Base-by-base conservation (phyloP, 2,797 vertebrate genomes). In the Columba guinea region DNA sequence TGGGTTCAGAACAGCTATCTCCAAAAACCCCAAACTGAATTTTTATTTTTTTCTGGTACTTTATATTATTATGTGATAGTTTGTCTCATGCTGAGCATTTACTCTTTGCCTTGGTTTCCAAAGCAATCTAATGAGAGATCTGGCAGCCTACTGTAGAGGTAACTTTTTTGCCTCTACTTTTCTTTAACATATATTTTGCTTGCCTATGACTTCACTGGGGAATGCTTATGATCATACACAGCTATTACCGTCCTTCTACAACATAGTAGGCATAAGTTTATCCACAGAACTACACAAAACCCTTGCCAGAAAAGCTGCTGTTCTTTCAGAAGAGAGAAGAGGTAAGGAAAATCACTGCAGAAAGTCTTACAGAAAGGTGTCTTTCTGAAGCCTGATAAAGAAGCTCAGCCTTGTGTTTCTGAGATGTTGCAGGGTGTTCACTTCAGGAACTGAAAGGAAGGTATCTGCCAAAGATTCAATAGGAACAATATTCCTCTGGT, bases 311-410 rank as follows among this genome's bases (percentile, higher is more conserved):
- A 88, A 92, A 92, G 48, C 30, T 87, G 62, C 48, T 85, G 15
- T 62, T 83, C 90, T 92, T 65, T 63, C 51, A 67, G 68, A 85
- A 76, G 12, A 64, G 34, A 68, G 35, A 81, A 75, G 18, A 24
- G 16, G 32, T 28, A 77, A 88, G 24, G n/a, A 84, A 94, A 93
- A 83, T 79, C 30, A 58, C 55, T 63, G 15, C 32, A 55, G 18
- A 46, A 74, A 81, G 4, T 78, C 62, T 74, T 55, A 76, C 13
- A 83, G 68, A 74, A 84, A 90, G 26, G 22, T 41, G 8, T 49
- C n/a, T 71, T 91, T 91, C 73, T 94, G 73, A 68, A 91, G 64
- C 46, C 53, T 84, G 35, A 39, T 65, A 75, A 82, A 89, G 64
- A 67, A 87, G 11, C 30, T 87, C 63, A 85, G 49, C 9, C 2